Conservation (phyloP, 2,888 invertebrate species). For the Lepeophtheirus nordmannii region DNA sequence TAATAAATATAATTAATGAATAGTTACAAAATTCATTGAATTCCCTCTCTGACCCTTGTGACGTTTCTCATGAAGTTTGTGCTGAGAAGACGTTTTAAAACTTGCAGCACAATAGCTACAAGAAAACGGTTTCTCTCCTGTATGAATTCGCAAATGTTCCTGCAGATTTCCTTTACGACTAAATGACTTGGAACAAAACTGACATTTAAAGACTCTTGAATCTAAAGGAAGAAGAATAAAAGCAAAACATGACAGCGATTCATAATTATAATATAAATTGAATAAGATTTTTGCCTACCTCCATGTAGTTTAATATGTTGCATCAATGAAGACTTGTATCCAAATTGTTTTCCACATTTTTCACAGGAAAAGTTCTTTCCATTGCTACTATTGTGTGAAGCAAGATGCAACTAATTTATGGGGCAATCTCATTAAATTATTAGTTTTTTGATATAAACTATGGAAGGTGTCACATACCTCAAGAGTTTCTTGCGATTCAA, state of each 20-base stretch:
- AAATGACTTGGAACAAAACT: constrained; percentile 54
- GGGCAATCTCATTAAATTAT: too few relatives aligned
- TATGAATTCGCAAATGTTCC: constrained; percentile 60
- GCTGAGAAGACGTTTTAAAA: constrained; percentile 57
- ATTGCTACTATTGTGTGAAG: constrained; percentile 43
- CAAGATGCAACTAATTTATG: not conserved
- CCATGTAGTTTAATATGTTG: constrained; percentile 46
- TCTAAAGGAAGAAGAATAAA: constrained; percentile 20
- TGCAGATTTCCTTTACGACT: constrained; percentile 60
- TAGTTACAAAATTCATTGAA: not conserved
- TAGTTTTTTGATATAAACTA: too few relatives aligned
- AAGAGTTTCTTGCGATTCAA: too few relatives aligned
- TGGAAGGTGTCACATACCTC: too few relatives aligned
- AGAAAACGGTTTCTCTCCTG: constrained; percentile 57
- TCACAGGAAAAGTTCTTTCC: constrained; percentile 53
- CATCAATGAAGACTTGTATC: constrained; percentile 59
- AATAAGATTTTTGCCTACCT: constrained; percentile 29
- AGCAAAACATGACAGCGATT: not conserved
- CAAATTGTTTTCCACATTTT: constrained; percentile 54
- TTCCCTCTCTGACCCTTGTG: not conserved
- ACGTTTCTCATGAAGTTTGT: constrained; percentile 11
- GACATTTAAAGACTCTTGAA: constrained; percentile 51
- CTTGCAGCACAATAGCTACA: constrained; percentile 50
- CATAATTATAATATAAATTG: not conserved
- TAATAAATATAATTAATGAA: too few relatives aligned